phyloP scores from a whole-genome alignment of 2,113 vertebrate species.

The Perognathus longimembris region DNA sequence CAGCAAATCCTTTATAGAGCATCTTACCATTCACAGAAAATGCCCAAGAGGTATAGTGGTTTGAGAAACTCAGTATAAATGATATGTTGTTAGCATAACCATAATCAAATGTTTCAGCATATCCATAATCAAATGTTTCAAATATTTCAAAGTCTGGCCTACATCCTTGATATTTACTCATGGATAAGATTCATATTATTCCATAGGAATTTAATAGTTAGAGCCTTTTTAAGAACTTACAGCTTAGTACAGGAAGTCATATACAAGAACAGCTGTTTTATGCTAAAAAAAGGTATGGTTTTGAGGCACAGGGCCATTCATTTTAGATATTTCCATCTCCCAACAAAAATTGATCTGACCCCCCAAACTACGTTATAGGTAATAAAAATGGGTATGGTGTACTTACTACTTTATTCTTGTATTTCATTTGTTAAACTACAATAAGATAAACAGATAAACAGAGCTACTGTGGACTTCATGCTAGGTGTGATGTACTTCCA shows the following conservation, averaged over 20 bases:
- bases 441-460: neutral
- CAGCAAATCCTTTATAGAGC: neutral
- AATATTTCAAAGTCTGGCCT: neutral
- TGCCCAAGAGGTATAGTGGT: neutral
- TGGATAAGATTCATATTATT: neutral
- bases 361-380: too few species aligned
- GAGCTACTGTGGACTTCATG: too few species aligned
- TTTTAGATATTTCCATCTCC: neutral
- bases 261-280: neutral
- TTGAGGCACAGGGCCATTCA: neutral
- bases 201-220: neutral
- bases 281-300: neutral
- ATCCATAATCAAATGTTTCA: neutral
- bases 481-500: neutral
- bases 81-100: neutral
- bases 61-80: constrained; percentile 21
- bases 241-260: neutral
- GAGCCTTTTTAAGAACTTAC: neutral
- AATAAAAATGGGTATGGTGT: too few species aligned
- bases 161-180: neutral
- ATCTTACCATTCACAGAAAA: neutral
- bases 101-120: neutral
- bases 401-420: too few species aligned
- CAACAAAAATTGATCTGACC: neutral
- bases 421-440: constrained; percentile 5